Evolutionary conservation across 2,797 vertebrate species (phyloP).

Genomic region (Prionace glauca): DNA sequence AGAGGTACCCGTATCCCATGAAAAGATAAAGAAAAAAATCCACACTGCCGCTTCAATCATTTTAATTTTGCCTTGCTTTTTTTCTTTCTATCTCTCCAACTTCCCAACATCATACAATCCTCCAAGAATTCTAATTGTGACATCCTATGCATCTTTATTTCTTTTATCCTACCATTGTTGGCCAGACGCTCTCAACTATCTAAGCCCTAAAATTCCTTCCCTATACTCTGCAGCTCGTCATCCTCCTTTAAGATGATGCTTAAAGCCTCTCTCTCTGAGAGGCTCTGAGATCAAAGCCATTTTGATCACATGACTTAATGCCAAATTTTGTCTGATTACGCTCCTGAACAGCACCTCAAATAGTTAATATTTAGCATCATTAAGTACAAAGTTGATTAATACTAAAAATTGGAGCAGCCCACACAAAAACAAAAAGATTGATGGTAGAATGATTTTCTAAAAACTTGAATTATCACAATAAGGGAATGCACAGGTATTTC

Average conservation of each 20-base stretch:
- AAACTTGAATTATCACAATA: not conserved
- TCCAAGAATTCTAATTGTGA: not conserved
- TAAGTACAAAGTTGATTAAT: not conserved
- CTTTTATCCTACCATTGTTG: not conserved
- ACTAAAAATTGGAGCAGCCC: not conserved
- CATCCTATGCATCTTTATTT: not conserved
- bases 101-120: not conserved
- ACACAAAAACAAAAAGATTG: not conserved
- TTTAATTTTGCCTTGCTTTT: too few species aligned
- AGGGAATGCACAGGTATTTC: not conserved
- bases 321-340: not conserved
- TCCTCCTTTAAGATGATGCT: not conserved
- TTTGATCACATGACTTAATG: not conserved
- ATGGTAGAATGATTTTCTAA: not conserved
- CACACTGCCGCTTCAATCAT: too few species aligned
- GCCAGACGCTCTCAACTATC: not conserved
- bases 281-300: too few species aligned
- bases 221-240: not conserved
- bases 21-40: too few species aligned
- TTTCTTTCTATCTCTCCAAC: not conserved
- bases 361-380: too few species aligned
- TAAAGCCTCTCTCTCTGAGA: not conserved
- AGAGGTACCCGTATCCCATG: too few species aligned
- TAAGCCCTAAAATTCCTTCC: not conserved
- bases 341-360: not conserved